Evolutionary conservation across 2,113 vertebrate genomes (phyloP), one percentile per base, ranked within the genome.

Genomic region (Mionectes macconnelli): DNA sequence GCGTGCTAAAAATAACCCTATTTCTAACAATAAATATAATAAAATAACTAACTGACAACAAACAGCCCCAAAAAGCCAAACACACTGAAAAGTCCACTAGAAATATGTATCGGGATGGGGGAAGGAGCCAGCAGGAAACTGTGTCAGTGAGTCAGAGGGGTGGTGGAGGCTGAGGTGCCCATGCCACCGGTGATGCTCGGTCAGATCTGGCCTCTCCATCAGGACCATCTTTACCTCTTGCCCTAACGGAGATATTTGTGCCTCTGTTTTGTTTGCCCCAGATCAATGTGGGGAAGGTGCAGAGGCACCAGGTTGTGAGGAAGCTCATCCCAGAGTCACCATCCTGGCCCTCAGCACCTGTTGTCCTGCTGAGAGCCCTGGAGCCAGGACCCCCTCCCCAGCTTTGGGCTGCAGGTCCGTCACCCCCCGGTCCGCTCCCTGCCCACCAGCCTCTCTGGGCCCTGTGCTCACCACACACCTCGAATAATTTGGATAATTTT

Each of bases 21-120:
- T 88, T 94, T 92, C 95, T 95, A 94, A 97, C 94, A 95, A 97
- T 92, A 97, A 96, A 94, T 86, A 92, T 55, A 76, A 84, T 69
- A 73, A 93, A 95, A 92, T 90, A 83, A 84, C 94, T 20, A 67
- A 78, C 68, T 66, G 84, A 92, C 94, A 93, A 84, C 94, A 95
- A 96, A 95, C 76, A 87, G 94, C 76, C 89, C 93, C 76, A 47
- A 96, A 96, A 93, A 96, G 75, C 91, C 93, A 83, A 93, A 70
- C 67, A 27, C 21, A 4, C 13, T 13, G 60, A 45, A 35, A 89
- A 92, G 91, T 84, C 94, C 89, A 74, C 39, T 16, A 14, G 92
- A 70, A 85, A 88, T 17, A 16, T 2, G 18, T 5, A 20, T 28
- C 0, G 16, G 2, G 53, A 42, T 4, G 44, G 63, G 75, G 42